Evolutionary conservation across 2,113 vertebrate species (phyloP), one percentile per base, ranked within the genome.

Genomic region (Tupaia chinensis): DNA sequence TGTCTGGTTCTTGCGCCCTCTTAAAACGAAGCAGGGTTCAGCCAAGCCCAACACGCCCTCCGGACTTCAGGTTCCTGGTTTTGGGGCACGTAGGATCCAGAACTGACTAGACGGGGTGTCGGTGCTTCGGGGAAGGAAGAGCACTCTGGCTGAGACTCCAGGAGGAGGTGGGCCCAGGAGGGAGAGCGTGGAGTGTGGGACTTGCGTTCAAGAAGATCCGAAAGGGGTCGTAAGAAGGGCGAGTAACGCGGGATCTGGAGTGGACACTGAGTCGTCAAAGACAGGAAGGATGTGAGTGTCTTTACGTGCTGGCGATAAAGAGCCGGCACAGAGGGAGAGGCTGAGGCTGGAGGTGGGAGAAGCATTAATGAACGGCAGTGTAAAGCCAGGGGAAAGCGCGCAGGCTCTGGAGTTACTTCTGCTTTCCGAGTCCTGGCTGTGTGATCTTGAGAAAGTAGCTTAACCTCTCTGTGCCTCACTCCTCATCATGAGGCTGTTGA

Each of bases 381-480:
- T 2, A 16, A 69, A 84, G n/a, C 15, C 6, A 1, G 23, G 5
- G 8, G 34, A 9, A 22, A 53, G 63, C 15, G 2, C 13, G 6
- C 56, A 54, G 65, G 9, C 56, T 44, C n/a, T 44, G 17, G 79
- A 16, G 32, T 32, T 44, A 53, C 29, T 73, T 69, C 76, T 63
- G 66, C 58, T 34, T 73, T 73, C 32, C 12, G 29, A 17, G 10
- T 78, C 23, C 68, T n/a, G 29, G 56, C 69, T 82, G 44, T 53
- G 91, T 34, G 85, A 84, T 72, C 68, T 77, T 68, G 32, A 23
- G 66, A 66, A 86, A 83, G 14, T 44, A 32, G 17, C 61, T 61
- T 85, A 95, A 94, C 84, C 44, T 95, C n/a, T 92, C 61, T 87
- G 79, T 27, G 74, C 81, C 10, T 96, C 69, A 73, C 60, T 54